Evolutionary conservation across 2,797 vertebrate genomes (phyloP).

Genomic region (Australoheros facetus): DNA sequence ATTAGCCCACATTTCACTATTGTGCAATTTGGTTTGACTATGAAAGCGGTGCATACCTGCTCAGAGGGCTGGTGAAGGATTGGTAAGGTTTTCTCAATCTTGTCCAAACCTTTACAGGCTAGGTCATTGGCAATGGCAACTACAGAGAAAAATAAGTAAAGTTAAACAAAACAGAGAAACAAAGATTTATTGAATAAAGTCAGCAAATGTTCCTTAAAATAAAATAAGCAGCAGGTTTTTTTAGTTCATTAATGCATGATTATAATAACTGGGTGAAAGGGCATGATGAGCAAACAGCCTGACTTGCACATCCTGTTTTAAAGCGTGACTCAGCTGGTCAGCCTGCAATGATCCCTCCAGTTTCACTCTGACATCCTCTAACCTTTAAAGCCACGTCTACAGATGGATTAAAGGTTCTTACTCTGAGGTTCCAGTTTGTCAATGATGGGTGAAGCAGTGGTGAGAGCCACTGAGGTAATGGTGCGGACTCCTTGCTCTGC

Average conservation of each 20-base stretch:
- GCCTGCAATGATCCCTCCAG: neutral
- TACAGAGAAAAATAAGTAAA: slow-evolving; percentile 49
- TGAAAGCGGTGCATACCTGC: slow-evolving; percentile 78
- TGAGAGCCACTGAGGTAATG: slow-evolving; percentile 85
- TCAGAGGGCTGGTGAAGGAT: slow-evolving; percentile 89
- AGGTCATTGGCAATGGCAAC: slow-evolving; percentile 90
- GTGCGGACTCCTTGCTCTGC: slow-evolving; percentile 89
- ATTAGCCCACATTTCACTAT: neutral
- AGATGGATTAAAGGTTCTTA: slow-evolving; percentile 67
- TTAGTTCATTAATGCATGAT: neutral
- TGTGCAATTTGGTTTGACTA: slow-evolving; percentile 16
- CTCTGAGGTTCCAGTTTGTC: slow-evolving; percentile 89
- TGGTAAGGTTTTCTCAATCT: slow-evolving; percentile 90
- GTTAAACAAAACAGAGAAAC: neutral
- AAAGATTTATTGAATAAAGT: neutral
- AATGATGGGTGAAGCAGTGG: slow-evolving; percentile 87
- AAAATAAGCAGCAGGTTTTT: neutral
- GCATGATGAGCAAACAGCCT: slow-evolving; percentile 15
- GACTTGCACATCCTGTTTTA: slow-evolving; percentile 37
- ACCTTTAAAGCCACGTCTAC: neutral
- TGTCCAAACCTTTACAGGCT: slow-evolving; percentile 92
- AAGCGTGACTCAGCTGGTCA: slow-evolving; percentile 24
- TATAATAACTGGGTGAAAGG: slow-evolving; percentile 54
- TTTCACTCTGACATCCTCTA: neutral
- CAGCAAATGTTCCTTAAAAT: neutral